Evolutionary conservation across 2,888 invertebrate species (phyloP), one percentile per base, ranked within the genome.

Genomic region (Cetonia aurata): DNA sequence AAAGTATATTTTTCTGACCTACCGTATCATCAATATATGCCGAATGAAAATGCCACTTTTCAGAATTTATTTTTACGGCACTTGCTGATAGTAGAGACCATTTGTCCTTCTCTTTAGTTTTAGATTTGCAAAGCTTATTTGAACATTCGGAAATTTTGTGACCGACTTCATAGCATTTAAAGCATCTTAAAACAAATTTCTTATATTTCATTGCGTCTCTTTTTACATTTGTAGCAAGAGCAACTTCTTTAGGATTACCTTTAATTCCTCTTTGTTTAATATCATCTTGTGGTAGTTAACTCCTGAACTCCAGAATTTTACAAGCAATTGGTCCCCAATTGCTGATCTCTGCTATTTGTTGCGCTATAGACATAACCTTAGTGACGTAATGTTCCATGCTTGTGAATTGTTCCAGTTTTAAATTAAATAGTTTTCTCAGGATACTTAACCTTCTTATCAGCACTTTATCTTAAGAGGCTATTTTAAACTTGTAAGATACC

Each of bases 1-100:
- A 25, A 6, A 53, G 52, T 19, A 53, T 25, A 53, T 53, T 53
- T 10, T 53, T 53, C 52, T 53, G 52, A 53, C 53, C 53, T 3
- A n/a, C 25, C 53, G 25, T 53, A 31, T 53, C 6, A 53, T 53
- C 31, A 3, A 31, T 53, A 53, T 12, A 31, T 31, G 53, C 53
- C 25, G 53, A 53, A 53, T 53, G 25, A 25, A 53, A 25, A n/a
- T 53, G 25, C 53, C 53, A 53, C 1, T 53, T 53, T 10, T 25
- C 31, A 53, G 25, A 53, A 53, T 53, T 31, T 19, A 31, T 53
- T 53, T 53, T 53, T 25, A 25, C 19, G 52, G 9, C 52, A 17
- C 10, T 53, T 19, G 53, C 25, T 53, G 53, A 53, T 53, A 53
- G 25, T 53, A 53, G 1, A 31, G 10, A 53, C 53, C 12, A 53